Percentiles rank a stretch among this genome's conserved stretches.
These are phyloP conservation scores for Myotis pilosus DNA, from an alignment of 2,797 vertebrate species.

Conservation along the genomic window DNA sequence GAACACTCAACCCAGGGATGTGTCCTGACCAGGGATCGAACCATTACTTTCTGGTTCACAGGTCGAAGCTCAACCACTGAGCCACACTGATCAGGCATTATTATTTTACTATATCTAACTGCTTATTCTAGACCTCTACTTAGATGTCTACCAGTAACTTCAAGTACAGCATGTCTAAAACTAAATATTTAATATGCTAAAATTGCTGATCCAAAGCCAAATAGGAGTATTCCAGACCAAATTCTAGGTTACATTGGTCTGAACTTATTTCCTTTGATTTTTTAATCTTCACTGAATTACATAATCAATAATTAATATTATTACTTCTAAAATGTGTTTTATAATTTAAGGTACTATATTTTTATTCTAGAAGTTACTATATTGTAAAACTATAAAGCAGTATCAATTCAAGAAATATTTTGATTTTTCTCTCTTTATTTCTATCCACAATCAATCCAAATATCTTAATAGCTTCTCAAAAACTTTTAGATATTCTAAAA, in stretches of 20 bases:
- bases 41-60: too few relatives aligned
- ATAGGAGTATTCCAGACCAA: background rate
- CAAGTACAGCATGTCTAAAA: background rate
- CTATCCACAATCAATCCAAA: background rate
- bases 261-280: background rate
- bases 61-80: too few relatives aligned
- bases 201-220: background rate
- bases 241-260: background rate
- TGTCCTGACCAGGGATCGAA: too few relatives aligned
- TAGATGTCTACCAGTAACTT: background rate
- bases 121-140: background rate
- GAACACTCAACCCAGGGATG: too few relatives aligned
- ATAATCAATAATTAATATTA: background rate
- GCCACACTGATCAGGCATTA: too few relatives aligned
- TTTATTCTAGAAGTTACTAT: background rate
- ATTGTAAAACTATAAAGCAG: background rate
- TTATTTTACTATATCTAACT: background rate
- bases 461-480: background rate
- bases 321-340: background rate
- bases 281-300: background rate
- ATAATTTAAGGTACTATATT: background rate
- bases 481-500: slow-evolving; percentile 3
- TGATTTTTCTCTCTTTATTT: background rate
- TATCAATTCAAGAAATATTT: background rate
- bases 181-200: background rate